These are phyloP conservation scores for Drosophila anceps DNA, from an alignment of 2,888 invertebrate genomes.

Conservation along the genomic window DNA sequence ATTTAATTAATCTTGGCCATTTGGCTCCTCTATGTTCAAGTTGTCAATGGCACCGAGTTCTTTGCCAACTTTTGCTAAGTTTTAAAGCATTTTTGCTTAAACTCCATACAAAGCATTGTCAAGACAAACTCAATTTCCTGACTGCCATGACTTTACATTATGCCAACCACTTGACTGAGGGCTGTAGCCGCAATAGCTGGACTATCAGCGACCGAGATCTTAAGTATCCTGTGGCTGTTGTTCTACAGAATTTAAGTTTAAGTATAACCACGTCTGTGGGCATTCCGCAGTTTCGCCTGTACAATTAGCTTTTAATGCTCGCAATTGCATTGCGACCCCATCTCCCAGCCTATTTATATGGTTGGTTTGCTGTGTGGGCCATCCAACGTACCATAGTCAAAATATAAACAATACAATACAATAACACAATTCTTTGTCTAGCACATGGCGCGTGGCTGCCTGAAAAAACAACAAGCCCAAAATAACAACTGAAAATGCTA, in stretches of 20 bases:
- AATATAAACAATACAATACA: conserved; percentile 42
- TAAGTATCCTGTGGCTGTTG: conserved; percentile 33
- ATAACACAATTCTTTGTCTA: conserved; percentile 22
- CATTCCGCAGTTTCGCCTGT: conserved; percentile 9
- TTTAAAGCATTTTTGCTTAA: conserved; percentile 20
- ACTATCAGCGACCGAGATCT: conserved; percentile 60
- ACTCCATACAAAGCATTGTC: conserved; percentile 25
- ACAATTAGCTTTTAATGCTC: conserved; percentile 63
- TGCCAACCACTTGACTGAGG: conserved; percentile 21
- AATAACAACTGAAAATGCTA: conserved; percentile 35
- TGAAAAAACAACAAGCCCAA: conserved; percentile 29
- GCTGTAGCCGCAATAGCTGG: conserved; percentile 10
- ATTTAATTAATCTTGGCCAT: conserved; percentile 67
- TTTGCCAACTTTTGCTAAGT: conserved; percentile 15
- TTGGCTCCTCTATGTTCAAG: conserved; percentile 18
- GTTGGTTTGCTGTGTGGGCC: conserved; percentile 16
- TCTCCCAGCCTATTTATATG: conserved; percentile 5
- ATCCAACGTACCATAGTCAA: conserved; percentile 4
- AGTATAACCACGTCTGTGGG: conserved; percentile 9
- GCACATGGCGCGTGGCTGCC: conserved; percentile 25
- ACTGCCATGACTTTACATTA: conserved; percentile 62
- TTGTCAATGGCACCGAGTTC: conserved; percentile 5
- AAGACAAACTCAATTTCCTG: conserved; percentile 33
- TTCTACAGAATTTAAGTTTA: conserved; percentile 17
- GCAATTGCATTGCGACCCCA: conserved; percentile 42